Percentiles rank a stretch among this genome's conserved stretches.
Conservation (phyloP, 2,888 invertebrate species). For the Clivina fossor region DNA sequence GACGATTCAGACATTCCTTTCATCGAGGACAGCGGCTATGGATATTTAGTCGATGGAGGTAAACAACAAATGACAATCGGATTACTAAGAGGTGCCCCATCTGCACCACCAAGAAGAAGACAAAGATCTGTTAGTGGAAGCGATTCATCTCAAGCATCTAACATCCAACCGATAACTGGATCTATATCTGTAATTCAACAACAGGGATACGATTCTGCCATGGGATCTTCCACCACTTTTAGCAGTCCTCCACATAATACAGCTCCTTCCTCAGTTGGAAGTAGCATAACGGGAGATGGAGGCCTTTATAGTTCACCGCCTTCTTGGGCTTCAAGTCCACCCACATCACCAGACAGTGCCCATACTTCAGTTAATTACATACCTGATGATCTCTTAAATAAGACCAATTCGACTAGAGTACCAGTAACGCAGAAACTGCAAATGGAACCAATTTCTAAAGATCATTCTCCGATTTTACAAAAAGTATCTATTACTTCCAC, state of each 20-base stretch:
- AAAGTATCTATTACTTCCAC: constrained; percentile 65
- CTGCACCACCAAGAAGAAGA: constrained; percentile 53
- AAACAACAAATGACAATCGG: constrained; percentile 52
- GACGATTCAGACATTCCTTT: constrained; percentile 69
- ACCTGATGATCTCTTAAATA: constrained; percentile 52
- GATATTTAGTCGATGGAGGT: constrained; percentile 41
- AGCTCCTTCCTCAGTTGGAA: constrained; percentile 50
- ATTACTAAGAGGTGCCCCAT: constrained; percentile 45
- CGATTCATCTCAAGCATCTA: constrained; percentile 53
- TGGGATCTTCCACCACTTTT: constrained; percentile 63
- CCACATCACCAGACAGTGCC: constrained; percentile 60
- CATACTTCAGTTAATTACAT: constrained; percentile 59
- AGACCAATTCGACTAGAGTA: constrained; percentile 41
- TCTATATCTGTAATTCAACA: constrained; percentile 50
- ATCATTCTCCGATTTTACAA: constrained; percentile 51
- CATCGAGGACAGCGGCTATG: constrained; percentile 61
- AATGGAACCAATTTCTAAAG: constrained; percentile 34
- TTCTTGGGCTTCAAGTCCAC: constrained; percentile 62
- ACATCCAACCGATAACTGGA: constrained; percentile 51
- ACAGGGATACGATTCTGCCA: constrained; percentile 63
- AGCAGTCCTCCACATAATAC: constrained; percentile 57
- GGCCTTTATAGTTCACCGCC: constrained; percentile 57
- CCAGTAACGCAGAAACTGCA: constrained; percentile 44
- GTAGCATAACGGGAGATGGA: constrained; percentile 49
- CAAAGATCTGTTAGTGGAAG: constrained; percentile 56